Evolutionary conservation across 2,888 invertebrate species (phyloP), one percentile per base, ranked within the genome.

Genomic region (Ommatoiulus sabulosus): DNA sequence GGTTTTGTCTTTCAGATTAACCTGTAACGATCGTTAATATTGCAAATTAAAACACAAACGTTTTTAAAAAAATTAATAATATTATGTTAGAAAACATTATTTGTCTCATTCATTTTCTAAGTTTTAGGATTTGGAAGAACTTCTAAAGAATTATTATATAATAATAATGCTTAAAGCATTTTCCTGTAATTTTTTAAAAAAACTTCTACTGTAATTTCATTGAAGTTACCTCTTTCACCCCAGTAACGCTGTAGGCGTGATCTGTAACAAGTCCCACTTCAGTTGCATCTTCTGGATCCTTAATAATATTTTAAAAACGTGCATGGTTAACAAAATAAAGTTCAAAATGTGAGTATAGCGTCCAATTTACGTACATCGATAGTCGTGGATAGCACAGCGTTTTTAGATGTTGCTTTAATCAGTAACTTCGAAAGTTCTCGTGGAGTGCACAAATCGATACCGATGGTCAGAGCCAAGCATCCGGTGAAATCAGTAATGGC

Each of bases 401-500:
- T n/a, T n/a, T n/a, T n/a, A n/a, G n/a, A n/a, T n/a, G n/a, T n/a
- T n/a, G 98, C 99, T 93, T 99, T 98, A 89, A 96, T 92, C 92
- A 99, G 94, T 91, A 98, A 97, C 91, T 95, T 95, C 92, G 96
- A 97, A 90, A 98, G 94, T 93, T 97, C 96, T 15, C 96, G 95
- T 0, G 98, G 98, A 80, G 96, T 94, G 89, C 96, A 95, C 12
- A 95, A 94, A 91, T 98, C 94, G 91, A 98, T 97, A 92, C 97
- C 98, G 96, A 97, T 96, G 92, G 98, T 97, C 8, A 98, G 98
- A 0, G 97, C 96, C 0, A 98, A 97, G 5, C 98, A 98, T 0
- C 98, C 98, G 0, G 99, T 99, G 93, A 99, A 99, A 94, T 99
- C 99, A 93, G 99, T 99, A 97, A 99, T 97, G 0, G 99, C 99